phyloP scores from a whole-genome alignment of 2,797 vertebrate genomes.

The Spinibarbus caldwelli region DNA sequence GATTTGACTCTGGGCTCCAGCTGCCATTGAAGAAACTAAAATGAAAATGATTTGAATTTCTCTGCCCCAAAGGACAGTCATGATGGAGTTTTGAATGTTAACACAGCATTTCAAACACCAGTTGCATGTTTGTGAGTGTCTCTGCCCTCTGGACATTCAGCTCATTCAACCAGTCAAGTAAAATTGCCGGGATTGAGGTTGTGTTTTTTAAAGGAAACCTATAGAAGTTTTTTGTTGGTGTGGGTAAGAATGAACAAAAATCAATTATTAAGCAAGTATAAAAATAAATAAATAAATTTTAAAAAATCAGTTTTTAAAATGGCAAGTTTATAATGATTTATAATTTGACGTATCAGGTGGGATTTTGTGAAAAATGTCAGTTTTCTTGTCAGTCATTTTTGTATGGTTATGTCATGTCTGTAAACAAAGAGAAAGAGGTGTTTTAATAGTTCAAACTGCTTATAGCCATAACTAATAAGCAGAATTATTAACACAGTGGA shows the following conservation, averaged over 20 bases:
- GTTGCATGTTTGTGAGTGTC: slow-evolving; percentile 37
- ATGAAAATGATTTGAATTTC: slow-evolving; percentile 46
- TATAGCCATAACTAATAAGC: too few species aligned
- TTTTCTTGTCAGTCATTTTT: too few species aligned
- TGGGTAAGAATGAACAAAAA: not conserved
- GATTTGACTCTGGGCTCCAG: slow-evolving; percentile 49
- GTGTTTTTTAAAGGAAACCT: not conserved
- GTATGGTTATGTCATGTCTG: too few species aligned
- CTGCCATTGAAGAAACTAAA: slow-evolving; percentile 44
- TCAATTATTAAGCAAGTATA: not conserved
- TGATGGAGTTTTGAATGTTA: slow-evolving; percentile 50
- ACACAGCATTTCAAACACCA: slow-evolving; percentile 44
- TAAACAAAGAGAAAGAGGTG: too few species aligned
- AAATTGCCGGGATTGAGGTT: not conserved
- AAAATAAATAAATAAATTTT: not conserved
- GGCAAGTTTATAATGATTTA: not conserved
- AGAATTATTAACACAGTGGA: too few species aligned
- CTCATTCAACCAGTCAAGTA: slow-evolving; percentile 12
- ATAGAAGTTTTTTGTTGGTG: not conserved
- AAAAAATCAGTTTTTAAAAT: too few species aligned
- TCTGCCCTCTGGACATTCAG: slow-evolving; percentile 39
- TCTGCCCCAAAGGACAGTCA: slow-evolving; percentile 40
- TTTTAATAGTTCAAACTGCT: too few species aligned
- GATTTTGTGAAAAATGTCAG: too few species aligned
- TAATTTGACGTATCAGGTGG: too few species aligned